A percentile compares a stretch with the other conserved stretches of the same genome.
phyloP scores from a whole-genome alignment of 2,113 vertebrate species.

The Sclerurus mexicanus region DNA sequence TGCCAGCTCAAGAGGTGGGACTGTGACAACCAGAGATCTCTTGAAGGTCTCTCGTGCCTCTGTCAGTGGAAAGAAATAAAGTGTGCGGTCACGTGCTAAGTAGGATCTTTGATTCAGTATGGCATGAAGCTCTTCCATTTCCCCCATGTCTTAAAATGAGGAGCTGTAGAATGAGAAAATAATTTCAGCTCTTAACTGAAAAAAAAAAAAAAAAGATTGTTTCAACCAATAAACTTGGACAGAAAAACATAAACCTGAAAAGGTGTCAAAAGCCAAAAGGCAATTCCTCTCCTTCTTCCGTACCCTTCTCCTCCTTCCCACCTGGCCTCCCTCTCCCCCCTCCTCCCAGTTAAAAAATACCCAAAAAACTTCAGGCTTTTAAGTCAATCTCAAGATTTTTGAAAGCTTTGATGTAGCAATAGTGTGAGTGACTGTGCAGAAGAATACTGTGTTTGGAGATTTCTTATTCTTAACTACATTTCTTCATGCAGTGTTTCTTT shows the following conservation, averaged over 20 bases:
- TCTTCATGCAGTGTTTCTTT: neutral
- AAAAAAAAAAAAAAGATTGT: neutral
- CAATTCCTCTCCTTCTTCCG: accelerated
- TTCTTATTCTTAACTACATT: neutral
- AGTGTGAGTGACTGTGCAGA: neutral
- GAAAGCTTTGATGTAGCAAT: neutral
- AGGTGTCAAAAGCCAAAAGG: neutral
- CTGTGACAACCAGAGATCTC: neutral
- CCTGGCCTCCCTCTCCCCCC: accelerated
- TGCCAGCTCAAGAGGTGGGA: neutral
- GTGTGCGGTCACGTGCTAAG: neutral
- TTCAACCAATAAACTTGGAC: neutral
- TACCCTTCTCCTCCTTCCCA: neutral
- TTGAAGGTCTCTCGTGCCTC: neutral
- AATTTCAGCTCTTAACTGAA: neutral
- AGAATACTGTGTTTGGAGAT: neutral
- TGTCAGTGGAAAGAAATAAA: neutral
- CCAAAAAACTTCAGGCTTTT: neutral
- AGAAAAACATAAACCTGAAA: neutral
- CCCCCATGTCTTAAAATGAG: accelerated
- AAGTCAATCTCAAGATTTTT: neutral
- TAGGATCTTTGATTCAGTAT: neutral
- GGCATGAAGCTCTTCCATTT: neutral
- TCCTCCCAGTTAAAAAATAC: neutral
- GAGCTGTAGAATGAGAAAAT: neutral